These are phyloP conservation scores for Oncorhynchus nerka DNA, from an alignment of 2,113 vertebrate species.

Conservation along the genomic window DNA sequence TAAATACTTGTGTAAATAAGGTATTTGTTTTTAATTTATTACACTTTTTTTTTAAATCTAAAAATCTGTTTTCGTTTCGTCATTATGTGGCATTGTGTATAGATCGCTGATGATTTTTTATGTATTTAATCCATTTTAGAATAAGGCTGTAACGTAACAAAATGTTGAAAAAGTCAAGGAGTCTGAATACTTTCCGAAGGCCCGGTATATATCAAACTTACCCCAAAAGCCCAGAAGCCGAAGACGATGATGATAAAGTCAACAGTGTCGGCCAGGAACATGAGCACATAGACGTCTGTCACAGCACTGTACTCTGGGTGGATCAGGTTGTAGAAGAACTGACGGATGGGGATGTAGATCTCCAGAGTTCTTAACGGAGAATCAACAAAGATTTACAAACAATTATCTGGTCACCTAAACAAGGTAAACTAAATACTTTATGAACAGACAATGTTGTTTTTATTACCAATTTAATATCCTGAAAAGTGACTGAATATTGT, in stretches of 20 bases:
- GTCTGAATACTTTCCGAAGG: no score
- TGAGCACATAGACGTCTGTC: slow-evolving; percentile 92
- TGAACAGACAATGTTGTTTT: background rate
- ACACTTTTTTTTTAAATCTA: no score
- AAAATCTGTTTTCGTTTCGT: no score
- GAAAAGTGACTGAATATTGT: background rate
- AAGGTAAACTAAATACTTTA: no score
- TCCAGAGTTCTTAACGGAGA: slow-evolving; percentile 74
- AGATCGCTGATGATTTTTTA: no score
- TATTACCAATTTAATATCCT: background rate
- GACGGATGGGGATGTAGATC: slow-evolving; percentile 82
- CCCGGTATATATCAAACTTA: slow-evolving; percentile 57
- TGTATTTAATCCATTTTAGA: no score
- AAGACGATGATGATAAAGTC: slow-evolving; percentile 96
- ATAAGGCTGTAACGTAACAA: no score
- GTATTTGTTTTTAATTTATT: no score
- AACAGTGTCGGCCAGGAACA: slow-evolving; percentile 92
- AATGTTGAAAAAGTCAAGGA: no score
- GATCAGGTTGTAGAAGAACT: slow-evolving; percentile 92
- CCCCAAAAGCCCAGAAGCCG: slow-evolving; percentile 94
- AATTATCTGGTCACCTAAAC: background rate
- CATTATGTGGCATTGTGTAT: no score
- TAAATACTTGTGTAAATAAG: no score
- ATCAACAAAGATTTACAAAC: background rate
- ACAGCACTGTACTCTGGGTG: slow-evolving; percentile 94